phyloP scores from a whole-genome alignment of 2,113 vertebrate genomes.

The Campylomormyrus numenius region DNA sequence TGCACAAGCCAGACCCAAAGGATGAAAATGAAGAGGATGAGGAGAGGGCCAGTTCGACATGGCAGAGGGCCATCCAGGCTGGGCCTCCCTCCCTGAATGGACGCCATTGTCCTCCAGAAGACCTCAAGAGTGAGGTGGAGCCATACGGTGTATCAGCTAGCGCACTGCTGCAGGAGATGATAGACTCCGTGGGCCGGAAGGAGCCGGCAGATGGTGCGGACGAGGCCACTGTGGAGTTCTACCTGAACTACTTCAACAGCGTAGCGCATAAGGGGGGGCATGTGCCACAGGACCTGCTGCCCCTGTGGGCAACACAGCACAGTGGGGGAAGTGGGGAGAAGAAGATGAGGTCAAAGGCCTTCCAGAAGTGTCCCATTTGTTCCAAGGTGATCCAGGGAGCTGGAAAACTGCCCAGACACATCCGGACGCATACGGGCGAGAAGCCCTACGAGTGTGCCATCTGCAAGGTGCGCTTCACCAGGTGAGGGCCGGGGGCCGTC shows the following conservation, averaged over 20 bases:
- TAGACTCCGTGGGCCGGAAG: conserved; percentile 78
- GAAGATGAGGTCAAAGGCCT: conserved; percentile 97
- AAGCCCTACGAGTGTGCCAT: conserved; percentile 96
- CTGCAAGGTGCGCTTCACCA: conserved; percentile 76
- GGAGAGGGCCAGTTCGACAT: conserved; percentile 49
- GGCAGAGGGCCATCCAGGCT: neutral
- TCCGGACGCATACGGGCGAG: conserved; percentile 96
- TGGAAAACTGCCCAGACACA: conserved; percentile 91
- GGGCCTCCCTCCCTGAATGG: conserved; percentile 67
- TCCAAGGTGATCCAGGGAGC: conserved; percentile 90
- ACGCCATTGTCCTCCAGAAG: conserved; percentile 64
- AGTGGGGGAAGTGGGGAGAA: conserved; percentile 61
- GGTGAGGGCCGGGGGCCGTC: conserved; percentile 45
- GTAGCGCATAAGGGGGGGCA: conserved; percentile 62
- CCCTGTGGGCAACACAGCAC: conserved; percentile 67
- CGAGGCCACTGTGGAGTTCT: conserved; percentile 91
- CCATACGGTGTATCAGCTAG: conserved; percentile 72
- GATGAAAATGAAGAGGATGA: conserved; percentile 65
- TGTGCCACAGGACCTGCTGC: conserved; percentile 63
- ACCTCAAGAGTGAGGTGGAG: conserved; percentile 47
- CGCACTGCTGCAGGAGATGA: conserved; percentile 90
- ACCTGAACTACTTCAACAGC: conserved; percentile 95
- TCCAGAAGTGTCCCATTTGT: conserved; percentile 98
- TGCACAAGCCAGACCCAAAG: conserved; percentile 56
- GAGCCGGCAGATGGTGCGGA: conserved; percentile 61